Base-by-base conservation (phyloP, 1,140 invertebrate genomes). In the Chelonus insularis region DNA sequence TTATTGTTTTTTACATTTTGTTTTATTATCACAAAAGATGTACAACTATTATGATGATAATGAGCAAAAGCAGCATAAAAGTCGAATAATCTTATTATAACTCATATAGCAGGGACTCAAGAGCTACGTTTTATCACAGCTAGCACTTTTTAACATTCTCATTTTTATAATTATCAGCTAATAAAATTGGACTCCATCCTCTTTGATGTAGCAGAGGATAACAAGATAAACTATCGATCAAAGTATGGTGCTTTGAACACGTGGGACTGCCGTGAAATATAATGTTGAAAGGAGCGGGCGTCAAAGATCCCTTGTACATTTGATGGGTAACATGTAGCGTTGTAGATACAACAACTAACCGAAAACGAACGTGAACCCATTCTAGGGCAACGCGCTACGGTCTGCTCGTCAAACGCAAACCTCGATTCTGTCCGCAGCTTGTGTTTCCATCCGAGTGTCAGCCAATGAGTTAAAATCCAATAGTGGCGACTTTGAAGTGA, bases 401-500 rank as follows among this genome's bases (percentile, higher is more conserved):
- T 52, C 25, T 32, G 50, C 25, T 52, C 50, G 50, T 52, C 32
- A 52, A 52, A 52, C 50, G 50, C 25, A 52, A 52, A 52, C 50
- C 32, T 29, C 20, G 45, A 48, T 18, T 48, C 45, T 34, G 50
- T 52, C 50, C 50, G 50, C 50, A 52, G 50, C 50, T 52, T 52
- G 50, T 52, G 50, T 52, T 52, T 34, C 29, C n/a, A 32, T 34
- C 50, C 23, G 21, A 32, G 25, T 25, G n/a, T 25, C 25, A 32
- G 50, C 50, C 25, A 32, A 52, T 52, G 50, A 25, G 50, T 52
- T 52, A 34, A 52, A 52, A 52, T 36, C 50, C 50, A 36, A 52
- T 52, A 52, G 50, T 52, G 32, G 50, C 32, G 50, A 52, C 50
- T 52, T 52, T 52, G 50, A 52, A 34, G 50, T 32, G 50, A 52